These are phyloP conservation scores for Calyptommatus sinebrachiatus DNA, from an alignment of 2,113 vertebrate species.

Conservation along the genomic window DNA sequence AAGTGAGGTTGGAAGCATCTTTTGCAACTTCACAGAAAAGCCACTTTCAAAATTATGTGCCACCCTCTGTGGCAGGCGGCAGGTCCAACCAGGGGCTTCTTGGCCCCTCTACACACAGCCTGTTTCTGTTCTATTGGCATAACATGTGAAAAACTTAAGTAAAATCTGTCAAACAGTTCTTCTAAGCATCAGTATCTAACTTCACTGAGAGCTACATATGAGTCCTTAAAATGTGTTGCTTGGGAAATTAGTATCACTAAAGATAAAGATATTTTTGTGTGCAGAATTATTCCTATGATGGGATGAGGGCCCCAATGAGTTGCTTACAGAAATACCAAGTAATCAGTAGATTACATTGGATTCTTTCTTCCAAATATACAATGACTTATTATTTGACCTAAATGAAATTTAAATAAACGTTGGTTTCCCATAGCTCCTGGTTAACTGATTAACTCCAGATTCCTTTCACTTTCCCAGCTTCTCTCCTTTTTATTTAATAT, in stretches of 20 bases:
- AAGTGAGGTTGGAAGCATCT: no score
- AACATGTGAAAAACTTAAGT: background rate
- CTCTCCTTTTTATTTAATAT: background rate
- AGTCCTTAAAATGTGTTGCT: background rate
- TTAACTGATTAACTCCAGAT: constrained; percentile 12
- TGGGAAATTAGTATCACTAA: background rate
- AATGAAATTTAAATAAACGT: constrained; percentile 43
- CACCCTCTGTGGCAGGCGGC: no score
- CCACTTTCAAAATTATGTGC: no score
- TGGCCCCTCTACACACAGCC: no score
- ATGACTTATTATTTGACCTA: constrained; percentile 36
- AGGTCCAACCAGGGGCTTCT: no score
- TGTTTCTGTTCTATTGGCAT: no score
- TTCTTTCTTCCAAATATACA: constrained; percentile 32
- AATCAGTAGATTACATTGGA: constrained; percentile 35
- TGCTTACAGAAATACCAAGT: constrained; percentile 26
- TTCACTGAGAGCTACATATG: background rate
- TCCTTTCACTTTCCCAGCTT: constrained; percentile 12
- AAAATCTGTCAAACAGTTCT: background rate
- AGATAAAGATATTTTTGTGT: constrained; percentile 10
- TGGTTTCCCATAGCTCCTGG: constrained; percentile 30
- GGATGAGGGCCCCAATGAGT: background rate
- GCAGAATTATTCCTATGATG: constrained; percentile 35
- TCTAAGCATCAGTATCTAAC: background rate
- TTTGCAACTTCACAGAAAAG: no score